phyloP scores from a whole-genome alignment of 2,888 invertebrate species.

The Maniola hyperantus region DNA sequence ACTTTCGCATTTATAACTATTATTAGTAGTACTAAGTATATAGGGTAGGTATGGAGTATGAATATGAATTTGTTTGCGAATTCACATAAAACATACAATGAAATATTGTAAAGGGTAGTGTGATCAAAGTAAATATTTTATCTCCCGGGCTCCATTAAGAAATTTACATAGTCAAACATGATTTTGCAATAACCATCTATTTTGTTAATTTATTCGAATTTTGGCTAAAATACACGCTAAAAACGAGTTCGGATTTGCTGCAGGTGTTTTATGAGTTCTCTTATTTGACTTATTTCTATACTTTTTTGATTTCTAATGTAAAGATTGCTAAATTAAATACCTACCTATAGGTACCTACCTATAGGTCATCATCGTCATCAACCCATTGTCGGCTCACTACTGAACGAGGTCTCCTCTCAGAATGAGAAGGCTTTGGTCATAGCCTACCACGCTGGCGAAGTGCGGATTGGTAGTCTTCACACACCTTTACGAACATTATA shows the following conservation, averaged over 20 bases:
- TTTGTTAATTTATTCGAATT: conserved; percentile 2
- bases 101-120: conserved; percentile 27
- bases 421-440: no score
- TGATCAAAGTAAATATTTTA: conserved; percentile 52
- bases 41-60: no score
- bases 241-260: conserved; percentile 11
- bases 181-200: conserved; percentile 36
- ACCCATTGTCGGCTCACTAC: no score
- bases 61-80: no score
- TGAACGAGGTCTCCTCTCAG: no score
- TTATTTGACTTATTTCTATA: not conserved
- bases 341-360: not conserved
- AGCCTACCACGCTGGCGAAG: no score
- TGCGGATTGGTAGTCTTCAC: no score
- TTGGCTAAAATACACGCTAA: conserved; percentile 7
- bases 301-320: not conserved
- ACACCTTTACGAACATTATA: no score
- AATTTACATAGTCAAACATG: conserved; percentile 31
- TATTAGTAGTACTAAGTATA: no score
- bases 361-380: no score
- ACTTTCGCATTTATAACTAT: no score
- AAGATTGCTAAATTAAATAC: not conserved
- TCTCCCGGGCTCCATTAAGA: conserved; percentile 41
- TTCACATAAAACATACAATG: no score
- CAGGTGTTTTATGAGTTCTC: not conserved